These are phyloP conservation scores for Sarcophaga bullata DNA, from an alignment of 1,140 invertebrate genomes.

Conservation along the genomic window DNA sequence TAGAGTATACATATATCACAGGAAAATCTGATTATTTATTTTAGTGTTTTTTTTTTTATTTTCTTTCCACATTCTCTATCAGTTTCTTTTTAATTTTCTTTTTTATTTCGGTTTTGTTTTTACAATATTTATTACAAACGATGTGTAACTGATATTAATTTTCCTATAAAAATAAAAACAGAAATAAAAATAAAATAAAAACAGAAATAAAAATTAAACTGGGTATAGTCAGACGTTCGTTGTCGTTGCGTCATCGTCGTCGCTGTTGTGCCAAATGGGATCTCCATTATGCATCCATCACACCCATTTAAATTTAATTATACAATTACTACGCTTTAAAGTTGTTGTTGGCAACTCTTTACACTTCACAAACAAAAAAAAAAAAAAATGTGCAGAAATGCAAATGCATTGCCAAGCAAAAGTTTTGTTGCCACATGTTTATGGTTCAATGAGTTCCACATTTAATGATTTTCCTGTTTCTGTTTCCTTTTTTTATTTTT, in stretches of 20 bases:
- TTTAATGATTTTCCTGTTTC: conserved; percentile 9
- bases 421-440: conserved; percentile 3
- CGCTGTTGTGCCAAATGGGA: neutral
- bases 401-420: neutral
- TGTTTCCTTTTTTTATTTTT: neutral
- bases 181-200: neutral
- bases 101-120: neutral
- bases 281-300: neutral
- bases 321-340: neutral
- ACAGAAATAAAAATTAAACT: no score
- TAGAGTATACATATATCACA: neutral
- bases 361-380: neutral
- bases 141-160: conserved; percentile 38
- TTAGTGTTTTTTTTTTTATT: no score
- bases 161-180: conserved; percentile 9
- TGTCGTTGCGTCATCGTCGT: neutral
- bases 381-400: neutral
- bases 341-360: neutral
- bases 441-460: neutral
- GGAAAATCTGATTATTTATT: neutral
- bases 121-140: conserved; percentile 18
- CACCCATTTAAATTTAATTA: conserved; percentile 25
- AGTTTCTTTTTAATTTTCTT: neutral
- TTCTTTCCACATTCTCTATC: no score
- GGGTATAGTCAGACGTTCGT: neutral